Percentiles rank a stretch among this genome's conserved stretches.
Conservation (phyloP, 2,113 vertebrate genomes). For the Hypanus sabinus region DNA sequence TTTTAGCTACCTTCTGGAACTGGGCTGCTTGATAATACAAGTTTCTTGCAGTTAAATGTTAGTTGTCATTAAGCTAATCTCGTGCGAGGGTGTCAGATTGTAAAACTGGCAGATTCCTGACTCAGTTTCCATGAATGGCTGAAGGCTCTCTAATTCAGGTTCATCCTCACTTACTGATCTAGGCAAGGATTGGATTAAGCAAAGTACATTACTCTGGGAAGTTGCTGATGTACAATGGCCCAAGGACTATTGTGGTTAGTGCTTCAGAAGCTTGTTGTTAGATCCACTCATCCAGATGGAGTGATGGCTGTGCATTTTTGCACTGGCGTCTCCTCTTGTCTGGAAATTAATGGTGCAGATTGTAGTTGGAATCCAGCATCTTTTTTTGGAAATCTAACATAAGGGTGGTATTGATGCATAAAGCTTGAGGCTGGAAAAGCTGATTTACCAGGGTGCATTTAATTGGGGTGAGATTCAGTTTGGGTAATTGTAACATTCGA, state of each 20-base stretch:
- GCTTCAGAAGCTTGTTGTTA: neutral
- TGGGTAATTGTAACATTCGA: neutral
- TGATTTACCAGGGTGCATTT: neutral
- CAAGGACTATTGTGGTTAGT: neutral
- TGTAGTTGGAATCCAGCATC: neutral
- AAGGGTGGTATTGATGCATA: neutral
- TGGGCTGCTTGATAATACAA: neutral
- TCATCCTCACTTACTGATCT: neutral
- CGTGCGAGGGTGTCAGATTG: neutral
- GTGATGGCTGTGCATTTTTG: neutral
- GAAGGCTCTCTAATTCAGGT: neutral
- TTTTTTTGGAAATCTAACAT: neutral
- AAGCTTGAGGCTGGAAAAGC: neutral
- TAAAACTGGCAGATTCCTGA: neutral
- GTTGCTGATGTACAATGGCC: neutral
- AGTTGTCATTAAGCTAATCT: neutral
- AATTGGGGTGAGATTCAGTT: neutral
- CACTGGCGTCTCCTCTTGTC: neutral
- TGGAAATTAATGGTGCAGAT: neutral
- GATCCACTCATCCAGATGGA: neutral
- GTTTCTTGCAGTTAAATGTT: slow-evolving; percentile 2
- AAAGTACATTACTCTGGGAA: neutral
- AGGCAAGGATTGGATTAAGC: neutral
- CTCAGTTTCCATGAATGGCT: slow-evolving; percentile 3
- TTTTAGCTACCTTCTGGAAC: slow-evolving; percentile 18